These are phyloP conservation scores for Odiellus spinosus DNA, from an alignment of 2,888 invertebrate genomes.

Conservation along the genomic window DNA sequence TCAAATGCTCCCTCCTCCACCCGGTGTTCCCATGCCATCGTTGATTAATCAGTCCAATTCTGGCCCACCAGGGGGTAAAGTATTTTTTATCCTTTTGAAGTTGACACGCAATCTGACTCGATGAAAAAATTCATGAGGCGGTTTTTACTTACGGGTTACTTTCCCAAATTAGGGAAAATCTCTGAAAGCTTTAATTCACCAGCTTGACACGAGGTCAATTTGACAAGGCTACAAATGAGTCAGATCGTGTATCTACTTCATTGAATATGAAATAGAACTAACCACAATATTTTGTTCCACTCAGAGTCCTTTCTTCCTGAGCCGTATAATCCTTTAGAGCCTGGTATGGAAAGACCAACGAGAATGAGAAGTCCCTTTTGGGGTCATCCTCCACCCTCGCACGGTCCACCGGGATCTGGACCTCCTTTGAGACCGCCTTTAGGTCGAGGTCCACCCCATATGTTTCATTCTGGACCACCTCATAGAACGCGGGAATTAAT, in stretches of 20 bases:
- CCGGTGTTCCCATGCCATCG: too few species aligned
- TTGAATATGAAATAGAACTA: too few species aligned
- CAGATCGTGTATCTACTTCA: too few species aligned
- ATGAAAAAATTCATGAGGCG: neutral
- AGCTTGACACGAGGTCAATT: too few species aligned
- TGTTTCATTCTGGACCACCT: conserved; percentile 29
- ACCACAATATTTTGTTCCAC: conserved; percentile 3
- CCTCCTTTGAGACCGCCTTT: conserved; percentile 1
- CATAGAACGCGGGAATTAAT: conserved; percentile 43
- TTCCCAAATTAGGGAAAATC: too few species aligned
- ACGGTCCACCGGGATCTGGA: conserved; percentile 21
- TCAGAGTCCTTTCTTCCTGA: conserved; percentile 35
- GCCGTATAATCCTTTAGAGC: conserved; percentile 61
- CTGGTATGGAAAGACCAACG: conserved; percentile 43
- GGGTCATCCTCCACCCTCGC: conserved; percentile 24
- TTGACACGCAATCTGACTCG: neutral
- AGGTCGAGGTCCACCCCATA: conserved; percentile 8
- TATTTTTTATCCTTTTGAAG: neutral
- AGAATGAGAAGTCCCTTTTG: conserved; percentile 22
- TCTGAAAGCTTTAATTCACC: too few species aligned
- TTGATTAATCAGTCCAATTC: too few species aligned
- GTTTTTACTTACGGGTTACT: too few species aligned
- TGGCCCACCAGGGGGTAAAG: too few species aligned
- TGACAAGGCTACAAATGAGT: too few species aligned
- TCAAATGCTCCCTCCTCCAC: too few species aligned